Evolutionary conservation across 2,888 invertebrate genomes (phyloP).

Genomic region (Drosophila nigricruria): DNA sequence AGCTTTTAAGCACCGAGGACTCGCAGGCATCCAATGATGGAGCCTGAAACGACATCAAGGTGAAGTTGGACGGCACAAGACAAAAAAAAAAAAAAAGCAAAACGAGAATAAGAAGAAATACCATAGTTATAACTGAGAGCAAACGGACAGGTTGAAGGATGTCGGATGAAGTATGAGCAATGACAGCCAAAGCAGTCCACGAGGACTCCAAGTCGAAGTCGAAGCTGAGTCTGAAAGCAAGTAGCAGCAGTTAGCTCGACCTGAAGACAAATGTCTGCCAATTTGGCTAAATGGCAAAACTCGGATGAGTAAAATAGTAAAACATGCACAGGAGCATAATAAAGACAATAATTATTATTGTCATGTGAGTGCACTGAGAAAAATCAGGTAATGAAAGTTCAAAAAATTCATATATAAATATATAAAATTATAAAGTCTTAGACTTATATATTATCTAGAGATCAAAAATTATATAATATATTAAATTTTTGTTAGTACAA

Average conservation of each 20-base stretch:
- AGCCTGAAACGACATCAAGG: conserved; percentile 46
- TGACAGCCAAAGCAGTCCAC: conserved; percentile 26
- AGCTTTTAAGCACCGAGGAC: conserved; percentile 70
- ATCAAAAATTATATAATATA: too few relatives aligned
- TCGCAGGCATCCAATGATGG: conserved; percentile 28
- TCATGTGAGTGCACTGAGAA: conserved; percentile 61
- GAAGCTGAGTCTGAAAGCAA: conserved; percentile 1
- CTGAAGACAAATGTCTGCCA: conserved; percentile 79
- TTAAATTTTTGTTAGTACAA: too few relatives aligned
- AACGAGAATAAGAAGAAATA: conserved; percentile 14
- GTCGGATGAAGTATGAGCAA: conserved; percentile 31
- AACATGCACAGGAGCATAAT: conserved; percentile 77
- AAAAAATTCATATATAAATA: neutral
- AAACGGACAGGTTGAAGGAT: conserved; percentile 23
- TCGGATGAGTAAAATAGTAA: conserved; percentile 65
- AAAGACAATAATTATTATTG: conserved; percentile 80
- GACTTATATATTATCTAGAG: too few relatives aligned
- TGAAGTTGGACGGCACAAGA: conserved; percentile 28
- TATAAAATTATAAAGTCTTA: too few relatives aligned
- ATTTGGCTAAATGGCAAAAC: conserved; percentile 79
- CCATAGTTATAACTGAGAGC: conserved; percentile 33
- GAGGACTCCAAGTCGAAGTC: conserved; percentile 8
- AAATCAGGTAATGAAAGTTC: neutral
- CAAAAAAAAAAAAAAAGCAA: neutral
- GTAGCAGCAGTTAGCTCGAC: conserved; percentile 17